Conservation (phyloP, 1,140 invertebrate species). For the Conus ventricosus region DNA sequence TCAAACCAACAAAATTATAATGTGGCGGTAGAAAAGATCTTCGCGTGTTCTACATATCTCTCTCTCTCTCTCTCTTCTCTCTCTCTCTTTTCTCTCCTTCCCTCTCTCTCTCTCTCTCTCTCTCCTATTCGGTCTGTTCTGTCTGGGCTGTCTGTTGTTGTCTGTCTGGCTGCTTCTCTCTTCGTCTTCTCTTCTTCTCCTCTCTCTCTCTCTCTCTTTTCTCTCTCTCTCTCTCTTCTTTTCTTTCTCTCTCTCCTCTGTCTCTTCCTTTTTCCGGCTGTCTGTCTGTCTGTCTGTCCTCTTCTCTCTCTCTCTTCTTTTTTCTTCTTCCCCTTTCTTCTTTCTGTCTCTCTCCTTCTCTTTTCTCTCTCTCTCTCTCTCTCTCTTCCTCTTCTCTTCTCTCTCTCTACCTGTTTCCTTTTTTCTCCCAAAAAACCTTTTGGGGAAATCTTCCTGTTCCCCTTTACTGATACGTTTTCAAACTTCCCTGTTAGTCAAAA, state of each 20-base stretch:
- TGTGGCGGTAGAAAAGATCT: no score
- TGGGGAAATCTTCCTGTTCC: no score
- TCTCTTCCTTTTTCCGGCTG: not conserved
- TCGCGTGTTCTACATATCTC: not conserved
- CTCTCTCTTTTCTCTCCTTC: not conserved
- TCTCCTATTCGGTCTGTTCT: no score
- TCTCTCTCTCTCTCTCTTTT: not conserved
- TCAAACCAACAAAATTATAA: no score
- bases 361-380: not conserved
- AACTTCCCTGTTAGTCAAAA: no score
- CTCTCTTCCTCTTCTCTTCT: not conserved
- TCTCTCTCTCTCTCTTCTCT: not conserved
- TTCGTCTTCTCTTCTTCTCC: not conserved
- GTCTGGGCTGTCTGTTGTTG: not conserved
- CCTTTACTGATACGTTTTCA: no score
- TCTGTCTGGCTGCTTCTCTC: not conserved
- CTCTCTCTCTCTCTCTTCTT: not conserved
- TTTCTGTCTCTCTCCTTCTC: not conserved
- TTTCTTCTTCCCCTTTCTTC: not conserved
- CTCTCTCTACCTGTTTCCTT: not conserved
- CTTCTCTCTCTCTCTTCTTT: not conserved
- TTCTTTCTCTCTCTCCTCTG: slow-evolving; percentile 9
- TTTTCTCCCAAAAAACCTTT: not conserved
- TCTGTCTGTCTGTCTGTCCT: not conserved
- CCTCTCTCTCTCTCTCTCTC: no score